phyloP scores from a whole-genome alignment of 2,797 vertebrate genomes.

The Crenuchus spilurus region DNA sequence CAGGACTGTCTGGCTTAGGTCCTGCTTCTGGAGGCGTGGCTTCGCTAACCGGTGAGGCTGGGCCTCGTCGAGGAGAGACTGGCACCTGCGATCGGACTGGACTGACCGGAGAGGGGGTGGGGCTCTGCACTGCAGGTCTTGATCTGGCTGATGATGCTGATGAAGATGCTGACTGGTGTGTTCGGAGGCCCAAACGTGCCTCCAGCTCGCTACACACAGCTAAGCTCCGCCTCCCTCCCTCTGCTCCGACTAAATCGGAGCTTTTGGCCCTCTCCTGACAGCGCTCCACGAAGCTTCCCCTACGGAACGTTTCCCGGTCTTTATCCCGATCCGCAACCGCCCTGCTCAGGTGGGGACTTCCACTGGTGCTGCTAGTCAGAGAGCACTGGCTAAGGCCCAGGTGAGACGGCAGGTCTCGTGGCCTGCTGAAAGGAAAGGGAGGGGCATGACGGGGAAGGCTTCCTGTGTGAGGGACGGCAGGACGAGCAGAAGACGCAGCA shows the following conservation, averaged over 20 bases:
- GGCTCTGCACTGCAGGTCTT: conserved; percentile 16
- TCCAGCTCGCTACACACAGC: conserved; percentile 72
- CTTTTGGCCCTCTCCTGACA: conserved; percentile 86
- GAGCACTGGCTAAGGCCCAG: conserved; percentile 63
- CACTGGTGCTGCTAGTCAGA: conserved; percentile 44
- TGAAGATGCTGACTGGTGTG: conserved; percentile 21
- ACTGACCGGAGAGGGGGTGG: conserved; percentile 51
- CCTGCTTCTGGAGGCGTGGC: conserved; percentile 47
- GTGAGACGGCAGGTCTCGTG: conserved; percentile 49
- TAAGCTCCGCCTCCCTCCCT: conserved; percentile 66
- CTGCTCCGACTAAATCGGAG: conserved; percentile 64
- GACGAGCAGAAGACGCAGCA: conserved; percentile 28
- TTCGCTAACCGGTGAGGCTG: conserved; percentile 51
- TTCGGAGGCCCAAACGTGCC: conserved; percentile 63
- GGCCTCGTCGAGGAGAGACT: conserved; percentile 35
- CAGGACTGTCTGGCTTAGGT: conserved; percentile 40
- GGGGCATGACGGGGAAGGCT: conserved; percentile 68
- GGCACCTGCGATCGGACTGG: conserved; percentile 58
- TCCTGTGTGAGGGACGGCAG: conserved; percentile 55
- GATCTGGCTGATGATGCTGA: conserved; percentile 18
- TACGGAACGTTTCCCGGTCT: conserved; percentile 53
- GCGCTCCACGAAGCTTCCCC: conserved; percentile 86
- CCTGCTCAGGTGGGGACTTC: conserved; percentile 35
- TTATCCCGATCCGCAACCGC: conserved; percentile 45
- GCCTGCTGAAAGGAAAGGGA: conserved; percentile 56